Evolutionary conservation across 1,140 invertebrate species (phyloP), one percentile per base, ranked within the genome.

Genomic region (Saccostrea cuccullata): DNA sequence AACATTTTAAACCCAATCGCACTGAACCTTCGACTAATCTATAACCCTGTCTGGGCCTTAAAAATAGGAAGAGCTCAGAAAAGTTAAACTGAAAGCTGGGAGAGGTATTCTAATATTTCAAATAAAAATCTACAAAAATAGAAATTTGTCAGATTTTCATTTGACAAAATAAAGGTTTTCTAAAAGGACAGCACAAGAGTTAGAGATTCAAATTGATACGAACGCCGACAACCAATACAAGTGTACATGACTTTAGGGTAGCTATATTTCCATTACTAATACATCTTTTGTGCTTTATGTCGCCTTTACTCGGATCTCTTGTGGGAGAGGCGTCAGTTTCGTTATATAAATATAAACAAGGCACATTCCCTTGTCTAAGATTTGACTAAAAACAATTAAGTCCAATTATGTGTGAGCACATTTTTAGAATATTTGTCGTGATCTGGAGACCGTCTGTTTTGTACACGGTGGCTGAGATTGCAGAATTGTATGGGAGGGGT

Each of bases 361-460:
- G 11, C 26, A 26, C 70, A 77, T 26, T 36, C 70, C 26, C 70
- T 11, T 77, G 15, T 30, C 30, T 30, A 30, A 73, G 36, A 73
- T 36, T 36, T 26, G 70, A 77, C 70, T 77, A 17, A 11, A 36
- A 77, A 12, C 70, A 77, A 77, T 77, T 77, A 77, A 77, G 70
- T 77, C 70, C 70, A 40, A 77, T 77, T 77, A 77, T 77, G 30
- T 30, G 30, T 26, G 26, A 77, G 70, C 70, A 15, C 23, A 77
- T 77, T 36, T 77, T 36, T 77, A 26, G 26, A 77, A 77, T 77
- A 13, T 12, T 26, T 15, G 70, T 15, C 26, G 13, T 36, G 23
- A 77, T 77, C 70, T 77, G 70, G 70, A 77, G 70, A 77, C 70
- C 70, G 70, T 77, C 70, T 77, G 70, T 17, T 77, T 23, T 77